Evolutionary conservation across 2,888 invertebrate species (phyloP).

Genomic region (Orchesellides sinensis): DNA sequence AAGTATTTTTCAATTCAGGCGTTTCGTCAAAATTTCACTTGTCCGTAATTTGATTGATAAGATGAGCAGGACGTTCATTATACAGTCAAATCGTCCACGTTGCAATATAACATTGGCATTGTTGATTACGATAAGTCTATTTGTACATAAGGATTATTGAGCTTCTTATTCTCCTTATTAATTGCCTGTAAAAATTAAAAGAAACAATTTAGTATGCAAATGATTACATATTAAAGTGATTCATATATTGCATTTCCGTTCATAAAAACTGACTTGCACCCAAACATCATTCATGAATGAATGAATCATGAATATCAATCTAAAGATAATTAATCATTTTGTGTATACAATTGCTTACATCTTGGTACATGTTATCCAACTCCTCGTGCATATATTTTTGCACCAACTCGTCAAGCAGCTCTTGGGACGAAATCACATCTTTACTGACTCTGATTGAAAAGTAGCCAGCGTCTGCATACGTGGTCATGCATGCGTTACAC

Average conservation of each 20-base stretch:
- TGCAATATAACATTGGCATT: too few species aligned
- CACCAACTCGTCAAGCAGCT: constrained; percentile 71
- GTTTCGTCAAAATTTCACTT: too few species aligned
- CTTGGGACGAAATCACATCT: constrained; percentile 72
- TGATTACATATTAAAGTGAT: not conserved
- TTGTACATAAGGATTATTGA: constrained; percentile 55
- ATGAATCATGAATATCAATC: not conserved
- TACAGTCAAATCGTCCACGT: too few species aligned
- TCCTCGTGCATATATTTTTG: constrained; percentile 72
- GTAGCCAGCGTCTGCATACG: constrained; percentile 70
- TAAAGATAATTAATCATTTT: not conserved
- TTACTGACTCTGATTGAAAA: constrained; percentile 72
- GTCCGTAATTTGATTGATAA: too few species aligned
- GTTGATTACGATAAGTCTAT: constrained; percentile 39
- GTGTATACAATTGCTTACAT: constrained; percentile 61
- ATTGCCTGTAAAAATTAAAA: constrained; percentile 31
- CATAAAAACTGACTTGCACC: not conserved
- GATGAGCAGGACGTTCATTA: too few species aligned
- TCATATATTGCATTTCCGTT: constrained; percentile 33
- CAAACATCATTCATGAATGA: not conserved
- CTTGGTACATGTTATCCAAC: constrained; percentile 69
- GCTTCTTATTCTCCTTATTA: constrained; percentile 54
- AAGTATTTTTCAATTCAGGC: too few species aligned
- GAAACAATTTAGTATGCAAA: not conserved
- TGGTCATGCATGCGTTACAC: constrained; percentile 72